Base-by-base conservation (phyloP, 2,113 vertebrate genomes). In the Elanus axillaris region DNA sequence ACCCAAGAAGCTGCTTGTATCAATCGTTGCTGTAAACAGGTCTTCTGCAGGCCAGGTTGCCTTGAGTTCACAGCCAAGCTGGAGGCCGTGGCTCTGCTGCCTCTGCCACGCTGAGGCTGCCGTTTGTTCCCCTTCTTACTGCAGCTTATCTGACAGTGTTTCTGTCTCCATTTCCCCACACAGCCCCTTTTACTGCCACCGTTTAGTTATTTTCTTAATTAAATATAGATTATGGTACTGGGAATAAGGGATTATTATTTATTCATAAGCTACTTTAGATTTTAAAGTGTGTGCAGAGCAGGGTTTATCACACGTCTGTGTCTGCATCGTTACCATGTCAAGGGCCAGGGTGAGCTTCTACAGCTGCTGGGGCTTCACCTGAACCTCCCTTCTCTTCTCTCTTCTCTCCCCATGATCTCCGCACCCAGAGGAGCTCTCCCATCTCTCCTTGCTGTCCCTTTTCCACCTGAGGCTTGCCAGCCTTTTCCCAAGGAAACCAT, bases 141-240 rank as follows among this genome's bases (percentile, higher is more conserved):
- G 68, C 45, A 58, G 69, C 22, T 60, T 45, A 10, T 85, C 47
- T 58, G 43, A 47, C 32, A 42, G 34, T 5, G 64, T 59, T 85
- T 56, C 38, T 52, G 78, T 86, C 55, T 76, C 66, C 16, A 9
- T 92, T 95, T 88, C 92, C 53, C 77, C 77, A 90, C 74, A 82
- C 48, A 93, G 87, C 62, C 64, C 43, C 27, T 68, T 78, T 66
- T 58, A 75, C 69, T 91, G 84, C 62, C 94, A 74, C 62, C 26
- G 7, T 96, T 96, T 88, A 93, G 96, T 87, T 94, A 95, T 96
- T 96, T 96, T 92, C 90, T 79, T 97, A 96, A 95, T 94, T 97
- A 96, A 84, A 82, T 96, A 96, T 95, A 96, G 95, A 96, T 91
- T 96, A 94, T 93, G 93, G 91, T 66, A 85, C 50, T 53, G 69